phyloP scores from a whole-genome alignment of 2,797 vertebrate species.

The Philypnodon macrostomus region DNA sequence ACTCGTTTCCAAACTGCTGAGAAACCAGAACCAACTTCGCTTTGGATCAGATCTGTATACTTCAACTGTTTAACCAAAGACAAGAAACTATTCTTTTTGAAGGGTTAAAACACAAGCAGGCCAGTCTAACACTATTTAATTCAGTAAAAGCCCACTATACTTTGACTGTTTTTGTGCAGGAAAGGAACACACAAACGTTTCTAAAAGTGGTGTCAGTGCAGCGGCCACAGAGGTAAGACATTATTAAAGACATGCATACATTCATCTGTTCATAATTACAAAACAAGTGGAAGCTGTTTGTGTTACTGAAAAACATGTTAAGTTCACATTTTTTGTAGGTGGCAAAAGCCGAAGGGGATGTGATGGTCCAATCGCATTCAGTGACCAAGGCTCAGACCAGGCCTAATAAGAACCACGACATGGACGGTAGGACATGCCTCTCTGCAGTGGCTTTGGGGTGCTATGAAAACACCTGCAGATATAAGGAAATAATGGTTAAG shows the following conservation, averaged over 20 bases:
- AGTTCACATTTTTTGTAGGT: slow-evolving; percentile 48
- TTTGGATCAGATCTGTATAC: slow-evolving; percentile 38
- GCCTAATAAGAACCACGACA: slow-evolving; percentile 79
- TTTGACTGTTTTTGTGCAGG: slow-evolving; percentile 36
- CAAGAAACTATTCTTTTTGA: slow-evolving; percentile 2
- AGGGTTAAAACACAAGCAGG: slow-evolving; percentile 10
- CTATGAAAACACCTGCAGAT: background rate
- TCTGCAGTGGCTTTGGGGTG: slow-evolving; percentile 14
- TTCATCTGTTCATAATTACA: no score
- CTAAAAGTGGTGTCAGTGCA: slow-evolving; percentile 27
- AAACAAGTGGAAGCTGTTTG: no score
- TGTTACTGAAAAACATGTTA: no score
- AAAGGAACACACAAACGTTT: slow-evolving; percentile 52
- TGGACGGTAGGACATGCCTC: slow-evolving; percentile 80
- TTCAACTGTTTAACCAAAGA: slow-evolving; percentile 14
- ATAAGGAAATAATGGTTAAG: background rate
- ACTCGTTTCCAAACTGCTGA: slow-evolving; percentile 37
- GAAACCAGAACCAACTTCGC: slow-evolving; percentile 43
- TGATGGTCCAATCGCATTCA: slow-evolving; percentile 26
- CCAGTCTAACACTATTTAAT: slow-evolving; percentile 21
- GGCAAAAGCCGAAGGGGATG: slow-evolving; percentile 25
- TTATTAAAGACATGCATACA: no score
- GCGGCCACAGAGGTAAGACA: slow-evolving; percentile 59
- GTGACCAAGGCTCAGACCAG: slow-evolving; percentile 49
- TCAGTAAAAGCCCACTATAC: background rate